Evolutionary conservation across 2,113 vertebrate genomes (phyloP), one percentile per base, ranked within the genome.

Genomic region (Typhlomys cinereus): DNA sequence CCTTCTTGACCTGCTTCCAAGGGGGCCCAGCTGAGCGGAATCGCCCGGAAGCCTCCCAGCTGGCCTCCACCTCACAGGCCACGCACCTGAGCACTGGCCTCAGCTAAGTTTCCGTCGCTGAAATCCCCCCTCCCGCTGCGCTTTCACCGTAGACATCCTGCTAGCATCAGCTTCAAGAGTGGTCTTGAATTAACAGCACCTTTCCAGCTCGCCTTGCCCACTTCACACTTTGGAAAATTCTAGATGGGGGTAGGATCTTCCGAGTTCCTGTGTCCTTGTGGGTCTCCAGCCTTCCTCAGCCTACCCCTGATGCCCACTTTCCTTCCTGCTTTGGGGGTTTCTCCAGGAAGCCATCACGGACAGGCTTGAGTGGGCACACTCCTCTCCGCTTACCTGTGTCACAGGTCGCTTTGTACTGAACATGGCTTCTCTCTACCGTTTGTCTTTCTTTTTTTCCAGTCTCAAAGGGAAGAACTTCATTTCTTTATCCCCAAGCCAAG

Each of bases 371-470:
- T 59, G 34, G 27, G 36, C 0, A 0, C 2, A 31, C 41, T 39
- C 8, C 12, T 61, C n/a, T 57, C 27, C 66, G 39, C 14, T 39
- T 54, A 4, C 29, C 54, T 34, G 7, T 6, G 10, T 71, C 25
- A 7, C 64, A 10, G 67, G 13, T 29, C 31, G 18, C 23, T 61
- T 62, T 44, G 80, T 31, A 41, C 4, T 67, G 48, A 87, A 39
- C 48, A 18, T 73, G 57, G 50, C 41, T 50, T 73, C 48, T 76
- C 7, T 12, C 25, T 7, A 20, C 54, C 70, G 48, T 66, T 54
- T 88, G 48, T 66, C 46, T 88, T 61, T 83, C 66, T 84, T 34
- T 57, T 74, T 66, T 50, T 36, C 69, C 61, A 85, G 48, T 66
- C 54, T 78, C n/a, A 50, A 83, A 44, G 59, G 48, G 57, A 74